Conservation (phyloP, 2,113 vertebrate genomes). For the Cynocephalus volans region DNA sequence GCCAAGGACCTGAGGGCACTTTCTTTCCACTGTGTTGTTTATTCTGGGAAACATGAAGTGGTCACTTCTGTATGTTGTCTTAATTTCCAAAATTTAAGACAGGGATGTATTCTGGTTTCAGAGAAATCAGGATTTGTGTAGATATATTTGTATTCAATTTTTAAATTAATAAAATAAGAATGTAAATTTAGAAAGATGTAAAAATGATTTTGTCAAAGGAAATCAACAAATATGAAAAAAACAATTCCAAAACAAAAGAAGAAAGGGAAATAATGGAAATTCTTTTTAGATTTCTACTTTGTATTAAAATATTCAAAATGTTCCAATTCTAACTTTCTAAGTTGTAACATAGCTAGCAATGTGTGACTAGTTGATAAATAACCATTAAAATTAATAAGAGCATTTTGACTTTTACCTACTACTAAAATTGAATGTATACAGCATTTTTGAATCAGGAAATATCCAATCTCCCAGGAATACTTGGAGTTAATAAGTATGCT, state of each 20-base stretch:
- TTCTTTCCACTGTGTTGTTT: not conserved
- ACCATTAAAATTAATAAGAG: conserved; percentile 60
- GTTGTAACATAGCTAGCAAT: not conserved
- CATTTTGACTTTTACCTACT: conserved; percentile 53
- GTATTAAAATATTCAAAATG: conserved; percentile 48
- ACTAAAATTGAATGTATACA: conserved; percentile 61
- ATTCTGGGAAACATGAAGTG: not conserved
- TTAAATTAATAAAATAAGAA: not conserved
- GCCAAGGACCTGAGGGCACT: not conserved
- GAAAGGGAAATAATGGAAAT: not conserved
- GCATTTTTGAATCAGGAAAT: conserved; percentile 55
- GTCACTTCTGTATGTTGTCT: not conserved
- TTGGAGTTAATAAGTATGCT: conserved; percentile 70
- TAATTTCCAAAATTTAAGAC: not conserved
- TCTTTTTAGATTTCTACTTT: not conserved
- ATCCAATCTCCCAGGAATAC: conserved; percentile 15
- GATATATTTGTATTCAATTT: not conserved
- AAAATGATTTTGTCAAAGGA: not conserved
- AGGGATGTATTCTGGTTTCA: not conserved
- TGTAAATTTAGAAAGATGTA: not conserved
- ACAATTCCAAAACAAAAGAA: not conserved
- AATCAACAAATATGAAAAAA: not conserved
- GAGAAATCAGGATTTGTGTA: not conserved
- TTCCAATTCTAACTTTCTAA: conserved; percentile 18
- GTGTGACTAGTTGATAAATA: conserved; percentile 34